Evolutionary conservation across 2,113 vertebrate genomes (phyloP).

Genomic region (Ameiurus melas): DNA sequence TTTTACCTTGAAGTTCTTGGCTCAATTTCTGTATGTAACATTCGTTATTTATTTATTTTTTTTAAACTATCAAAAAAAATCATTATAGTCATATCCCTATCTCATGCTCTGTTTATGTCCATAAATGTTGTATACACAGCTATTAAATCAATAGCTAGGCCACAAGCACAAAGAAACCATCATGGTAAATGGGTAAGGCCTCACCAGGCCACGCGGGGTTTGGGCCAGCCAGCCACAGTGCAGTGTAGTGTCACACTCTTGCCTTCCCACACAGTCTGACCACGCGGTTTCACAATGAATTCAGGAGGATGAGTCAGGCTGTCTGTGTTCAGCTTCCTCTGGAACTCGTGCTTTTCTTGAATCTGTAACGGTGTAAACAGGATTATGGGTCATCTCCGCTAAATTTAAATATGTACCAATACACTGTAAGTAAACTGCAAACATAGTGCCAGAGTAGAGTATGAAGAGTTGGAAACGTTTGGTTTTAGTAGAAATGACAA

Average conservation of each 20-base stretch:
- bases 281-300: conserved; percentile 87
- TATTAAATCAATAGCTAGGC: neutral
- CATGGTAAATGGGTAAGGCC: neutral
- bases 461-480: neutral
- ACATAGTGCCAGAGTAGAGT: neutral
- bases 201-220: conserved; percentile 81
- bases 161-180: neutral
- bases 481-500: neutral
- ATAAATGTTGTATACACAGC: neutral
- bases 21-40: neutral
- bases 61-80: neutral
- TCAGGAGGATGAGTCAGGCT: conserved; percentile 86
- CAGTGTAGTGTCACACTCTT: conserved; percentile 87
- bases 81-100: neutral
- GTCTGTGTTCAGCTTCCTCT: conserved; percentile 89
- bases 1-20: neutral
- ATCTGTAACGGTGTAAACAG: conserved; percentile 67
- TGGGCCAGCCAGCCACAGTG: conserved; percentile 92
- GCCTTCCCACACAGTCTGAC: conserved; percentile 94
- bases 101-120: neutral
- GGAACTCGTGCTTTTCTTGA: conserved; percentile 86
- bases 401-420: neutral
- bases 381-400: neutral
- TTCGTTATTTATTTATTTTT: too few species aligned
- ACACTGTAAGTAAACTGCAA: neutral